Evolutionary conservation across 1,140 invertebrate genomes (phyloP).

Genomic region (Pectinophora gossypiella): DNA sequence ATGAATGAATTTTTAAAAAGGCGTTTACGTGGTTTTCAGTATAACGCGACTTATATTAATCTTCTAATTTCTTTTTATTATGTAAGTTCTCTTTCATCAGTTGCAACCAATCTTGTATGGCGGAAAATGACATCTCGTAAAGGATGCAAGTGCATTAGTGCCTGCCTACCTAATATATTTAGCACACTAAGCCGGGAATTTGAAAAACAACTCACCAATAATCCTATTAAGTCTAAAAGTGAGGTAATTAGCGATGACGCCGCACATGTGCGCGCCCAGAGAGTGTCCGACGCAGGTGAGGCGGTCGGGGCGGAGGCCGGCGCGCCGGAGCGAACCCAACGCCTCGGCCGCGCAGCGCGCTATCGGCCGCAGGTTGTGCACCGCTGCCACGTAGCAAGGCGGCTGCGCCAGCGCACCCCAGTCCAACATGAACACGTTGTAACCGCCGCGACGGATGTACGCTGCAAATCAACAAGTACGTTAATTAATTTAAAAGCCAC

Average conservation of each 20-base stretch:
- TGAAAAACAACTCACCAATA: constrained; percentile 62
- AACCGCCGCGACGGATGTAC: constrained; percentile 81
- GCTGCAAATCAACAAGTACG: constrained; percentile 50
- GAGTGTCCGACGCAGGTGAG: constrained; percentile 86
- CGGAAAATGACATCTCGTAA: too few species aligned
- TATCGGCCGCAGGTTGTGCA: constrained; percentile 82
- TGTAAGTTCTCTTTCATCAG: too few species aligned
- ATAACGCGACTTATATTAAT: too few species aligned
- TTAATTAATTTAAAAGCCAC: too few species aligned
- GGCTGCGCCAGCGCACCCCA: constrained; percentile 81
- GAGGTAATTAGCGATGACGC: constrained; percentile 79
- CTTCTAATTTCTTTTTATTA: too few species aligned
- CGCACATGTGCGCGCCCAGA: constrained; percentile 85
- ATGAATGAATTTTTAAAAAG: too few species aligned
- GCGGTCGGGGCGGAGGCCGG: constrained; percentile 77
- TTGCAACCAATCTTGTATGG: too few species aligned
- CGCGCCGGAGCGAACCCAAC: constrained; percentile 76
- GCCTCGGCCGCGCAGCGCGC: constrained; percentile 80
- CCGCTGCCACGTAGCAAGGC: constrained; percentile 83
- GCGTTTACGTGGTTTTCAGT: too few species aligned
- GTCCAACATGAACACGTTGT: constrained; percentile 86
- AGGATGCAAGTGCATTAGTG: too few species aligned
- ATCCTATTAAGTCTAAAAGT: constrained; percentile 61
- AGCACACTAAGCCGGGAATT: too few species aligned
- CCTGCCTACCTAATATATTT: too few species aligned